phyloP scores from a whole-genome alignment of 2,113 vertebrate species.

The Physeter macrocephalus region DNA sequence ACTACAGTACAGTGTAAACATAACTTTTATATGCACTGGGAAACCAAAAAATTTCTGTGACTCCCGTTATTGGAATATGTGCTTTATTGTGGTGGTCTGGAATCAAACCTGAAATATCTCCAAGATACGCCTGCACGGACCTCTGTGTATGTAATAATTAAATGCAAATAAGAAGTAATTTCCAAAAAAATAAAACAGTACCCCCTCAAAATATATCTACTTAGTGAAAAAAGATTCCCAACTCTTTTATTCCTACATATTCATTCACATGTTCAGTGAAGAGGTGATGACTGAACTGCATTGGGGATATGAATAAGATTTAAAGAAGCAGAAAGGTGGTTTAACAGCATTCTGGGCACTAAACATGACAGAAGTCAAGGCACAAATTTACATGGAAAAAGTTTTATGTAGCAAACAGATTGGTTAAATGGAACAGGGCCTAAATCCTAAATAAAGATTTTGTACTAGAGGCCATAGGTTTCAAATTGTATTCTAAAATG shows the following conservation, averaged over 20 bases:
- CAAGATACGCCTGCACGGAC: neutral
- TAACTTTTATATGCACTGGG: neutral
- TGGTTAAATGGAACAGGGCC: neutral
- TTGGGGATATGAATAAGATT: neutral
- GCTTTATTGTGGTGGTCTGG: neutral
- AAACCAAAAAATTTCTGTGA: neutral
- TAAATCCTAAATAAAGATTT: neutral
- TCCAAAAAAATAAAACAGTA: neutral
- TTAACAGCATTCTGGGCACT: neutral
- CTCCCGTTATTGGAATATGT: neutral
- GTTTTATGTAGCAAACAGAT: neutral
- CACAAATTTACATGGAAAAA: neutral
- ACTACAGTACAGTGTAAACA: neutral
- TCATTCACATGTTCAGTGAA: neutral
- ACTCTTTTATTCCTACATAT: neutral
- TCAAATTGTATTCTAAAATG: neutral
- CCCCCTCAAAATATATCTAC: neutral
- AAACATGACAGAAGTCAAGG: neutral
- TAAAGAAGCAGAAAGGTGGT: neutral
- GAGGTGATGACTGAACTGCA: neutral
- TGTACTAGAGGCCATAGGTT: neutral
- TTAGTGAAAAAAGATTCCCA: neutral
- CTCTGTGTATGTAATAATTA: neutral
- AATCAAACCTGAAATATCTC: neutral
- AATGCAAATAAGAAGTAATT: neutral